Evolutionary conservation across 2,113 vertebrate species (phyloP).

Genomic region (Argyrosomus japonicus): DNA sequence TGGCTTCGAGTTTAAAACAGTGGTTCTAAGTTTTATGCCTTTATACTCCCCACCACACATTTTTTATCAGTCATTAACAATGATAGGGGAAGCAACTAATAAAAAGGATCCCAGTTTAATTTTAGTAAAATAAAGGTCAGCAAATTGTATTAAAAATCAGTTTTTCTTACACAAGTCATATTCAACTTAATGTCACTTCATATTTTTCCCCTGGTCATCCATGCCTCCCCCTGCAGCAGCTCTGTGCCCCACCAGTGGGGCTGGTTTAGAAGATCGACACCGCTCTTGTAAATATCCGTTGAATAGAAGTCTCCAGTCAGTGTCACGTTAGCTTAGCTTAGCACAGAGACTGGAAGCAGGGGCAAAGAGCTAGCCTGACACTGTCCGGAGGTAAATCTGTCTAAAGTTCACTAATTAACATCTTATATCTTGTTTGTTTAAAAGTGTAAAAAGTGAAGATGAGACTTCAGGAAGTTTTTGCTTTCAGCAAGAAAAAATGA

Average conservation of each 20-base stretch:
- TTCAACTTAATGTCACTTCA: too few relatives aligned
- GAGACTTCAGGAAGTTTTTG: neutral
- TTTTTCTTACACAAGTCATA: too few relatives aligned
- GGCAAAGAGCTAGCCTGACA: neutral
- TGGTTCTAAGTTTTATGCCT: too few relatives aligned
- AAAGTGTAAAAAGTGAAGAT: neutral
- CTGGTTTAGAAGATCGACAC: neutral
- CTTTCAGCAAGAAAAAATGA: too few relatives aligned
- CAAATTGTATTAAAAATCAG: too few relatives aligned
- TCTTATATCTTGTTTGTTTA: neutral
- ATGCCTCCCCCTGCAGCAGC: too few relatives aligned
- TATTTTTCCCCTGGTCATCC: too few relatives aligned
- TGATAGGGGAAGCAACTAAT: too few relatives aligned
- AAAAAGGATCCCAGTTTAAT: too few relatives aligned
- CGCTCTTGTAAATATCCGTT: neutral
- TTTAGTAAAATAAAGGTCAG: too few relatives aligned
- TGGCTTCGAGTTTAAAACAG: neutral
- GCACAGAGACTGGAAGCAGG: neutral
- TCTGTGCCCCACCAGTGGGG: neutral
- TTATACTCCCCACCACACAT: too few relatives aligned
- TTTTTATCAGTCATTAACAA: too few relatives aligned
- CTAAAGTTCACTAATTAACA: neutral
- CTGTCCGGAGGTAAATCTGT: neutral
- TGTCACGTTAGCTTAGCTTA: neutral
- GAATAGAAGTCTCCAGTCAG: neutral